Conservation (phyloP, 2,888 invertebrate genomes). For the Dysmachus trigonus region DNA sequence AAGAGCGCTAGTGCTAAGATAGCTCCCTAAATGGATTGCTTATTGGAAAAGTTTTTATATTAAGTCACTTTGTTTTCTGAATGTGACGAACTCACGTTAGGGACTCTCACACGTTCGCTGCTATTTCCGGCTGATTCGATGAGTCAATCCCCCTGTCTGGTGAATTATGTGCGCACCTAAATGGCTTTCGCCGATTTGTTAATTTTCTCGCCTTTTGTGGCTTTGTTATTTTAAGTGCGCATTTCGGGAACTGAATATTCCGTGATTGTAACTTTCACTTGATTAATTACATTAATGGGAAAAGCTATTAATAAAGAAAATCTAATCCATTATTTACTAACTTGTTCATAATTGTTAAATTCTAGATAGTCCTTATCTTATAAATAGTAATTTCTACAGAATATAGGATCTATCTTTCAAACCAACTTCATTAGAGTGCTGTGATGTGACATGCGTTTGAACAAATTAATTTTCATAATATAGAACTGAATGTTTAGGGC, state of each 20-base stretch:
- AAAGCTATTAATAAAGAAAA: background rate
- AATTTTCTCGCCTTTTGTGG: background rate
- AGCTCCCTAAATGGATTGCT: slow-evolving; percentile 37
- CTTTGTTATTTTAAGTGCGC: background rate
- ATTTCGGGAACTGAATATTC: background rate
- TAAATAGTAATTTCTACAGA: background rate
- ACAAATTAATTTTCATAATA: too few species aligned
- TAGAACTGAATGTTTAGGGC: too few species aligned
- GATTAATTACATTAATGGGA: background rate
- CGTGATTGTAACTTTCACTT: background rate
- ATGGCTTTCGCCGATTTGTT: background rate
- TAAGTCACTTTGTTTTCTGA: slow-evolving; percentile 45
- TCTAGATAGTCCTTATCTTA: background rate
- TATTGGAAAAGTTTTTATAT: slow-evolving; percentile 49
- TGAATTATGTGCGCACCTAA: background rate
- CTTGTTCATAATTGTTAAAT: background rate
- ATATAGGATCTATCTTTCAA: too few species aligned
- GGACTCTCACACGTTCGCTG: background rate
- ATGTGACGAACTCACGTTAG: slow-evolving; percentile 33
- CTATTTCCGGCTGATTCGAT: background rate
- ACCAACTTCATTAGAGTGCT: too few species aligned
- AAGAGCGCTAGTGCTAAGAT: slow-evolving; percentile 44
- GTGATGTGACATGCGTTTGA: too few species aligned
- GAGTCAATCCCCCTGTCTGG: background rate
- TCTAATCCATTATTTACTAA: background rate